Base-by-base conservation (phyloP, 2,113 vertebrate species). In the Puntigrus tetrazona region DNA sequence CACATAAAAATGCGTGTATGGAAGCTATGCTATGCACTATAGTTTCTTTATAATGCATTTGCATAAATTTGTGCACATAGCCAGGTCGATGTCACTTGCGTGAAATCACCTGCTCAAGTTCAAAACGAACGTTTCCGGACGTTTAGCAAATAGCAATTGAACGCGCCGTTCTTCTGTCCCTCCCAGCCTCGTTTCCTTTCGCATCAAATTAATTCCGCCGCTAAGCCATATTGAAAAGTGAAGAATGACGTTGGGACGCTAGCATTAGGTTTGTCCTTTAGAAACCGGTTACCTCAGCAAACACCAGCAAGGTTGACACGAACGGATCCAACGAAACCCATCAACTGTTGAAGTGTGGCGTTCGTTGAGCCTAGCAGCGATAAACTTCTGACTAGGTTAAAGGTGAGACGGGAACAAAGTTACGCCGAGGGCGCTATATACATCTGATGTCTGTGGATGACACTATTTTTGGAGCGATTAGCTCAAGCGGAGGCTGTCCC, bases 391-490 rank as follows among this genome's bases (percentile, higher is more conserved):
- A 80, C 38, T 47, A 27, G 14, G 78, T 16, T 67, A 65, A 47
- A 80, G 38, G 27, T 47, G 27, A 81, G 78, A 81, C 18, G 2
- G n/a, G 22, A 83, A 73, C 16, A 57, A 67, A 57, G 38, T 18
- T 27, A 36, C 1, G 10, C 38, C 8, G 31, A 70, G 47, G 41
- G 13, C 43, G 77, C 11, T 50, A 6, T 1, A 50, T 2, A 14
- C n/a, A 38, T 65, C 78, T 57, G 27, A 16, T 72, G 41, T 67
- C 16, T 67, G 38, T 67, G 59, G 41, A 22, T 73, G 65, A 36
- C 52, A 57, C 82, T 87, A 88, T 88, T 88, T 85, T 86, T 9
- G 78, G 70, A 52, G 9, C 34, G 55, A 76, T 84, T 75, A 84
- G 25, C 41, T 1, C 8, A 84, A 50, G 81, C 50, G 77, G 25